These are phyloP conservation scores for Rhinella marina DNA, from an alignment of 2,797 vertebrate species.

Conservation along the genomic window DNA sequence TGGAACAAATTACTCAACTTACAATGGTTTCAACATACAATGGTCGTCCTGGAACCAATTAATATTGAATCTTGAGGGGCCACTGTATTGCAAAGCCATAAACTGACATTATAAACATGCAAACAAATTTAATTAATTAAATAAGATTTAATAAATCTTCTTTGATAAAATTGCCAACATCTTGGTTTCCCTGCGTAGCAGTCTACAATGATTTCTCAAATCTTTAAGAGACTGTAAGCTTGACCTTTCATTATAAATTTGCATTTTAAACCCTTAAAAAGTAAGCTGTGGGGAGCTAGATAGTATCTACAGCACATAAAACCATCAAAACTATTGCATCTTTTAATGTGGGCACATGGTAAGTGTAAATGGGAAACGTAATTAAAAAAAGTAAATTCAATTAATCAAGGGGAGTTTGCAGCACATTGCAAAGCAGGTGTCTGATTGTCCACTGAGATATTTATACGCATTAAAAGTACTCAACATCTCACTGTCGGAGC, in stretches of 20 bases:
- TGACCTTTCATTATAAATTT: conserved; percentile 48
- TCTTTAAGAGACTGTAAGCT: not conserved
- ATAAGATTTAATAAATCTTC: no score
- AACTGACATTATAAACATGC: no score
- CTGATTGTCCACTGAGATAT: conserved; percentile 39
- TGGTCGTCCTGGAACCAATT: no score
- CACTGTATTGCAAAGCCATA: no score
- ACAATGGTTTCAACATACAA: no score
- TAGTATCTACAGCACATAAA: conserved; percentile 43
- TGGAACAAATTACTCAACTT: no score
- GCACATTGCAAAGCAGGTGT: conserved; percentile 50
- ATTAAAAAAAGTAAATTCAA: conserved; percentile 51
- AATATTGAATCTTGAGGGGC: no score
- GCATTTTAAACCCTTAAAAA: conserved; percentile 38
- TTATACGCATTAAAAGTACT: conserved; percentile 38
- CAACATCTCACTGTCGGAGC: conserved; percentile 15
- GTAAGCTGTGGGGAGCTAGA: not conserved
- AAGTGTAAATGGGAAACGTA: conserved; percentile 46
- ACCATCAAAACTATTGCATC: conserved; percentile 40
- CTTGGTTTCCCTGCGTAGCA: not conserved
- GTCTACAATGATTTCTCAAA: not conserved
- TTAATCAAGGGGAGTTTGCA: conserved; percentile 47
- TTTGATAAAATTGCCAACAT: not conserved
- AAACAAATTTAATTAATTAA: no score
- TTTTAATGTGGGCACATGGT: conserved; percentile 44